These are phyloP conservation scores for Penaeus indicus DNA, from an alignment of 1,140 invertebrate species.

Conservation along the genomic window DNA sequence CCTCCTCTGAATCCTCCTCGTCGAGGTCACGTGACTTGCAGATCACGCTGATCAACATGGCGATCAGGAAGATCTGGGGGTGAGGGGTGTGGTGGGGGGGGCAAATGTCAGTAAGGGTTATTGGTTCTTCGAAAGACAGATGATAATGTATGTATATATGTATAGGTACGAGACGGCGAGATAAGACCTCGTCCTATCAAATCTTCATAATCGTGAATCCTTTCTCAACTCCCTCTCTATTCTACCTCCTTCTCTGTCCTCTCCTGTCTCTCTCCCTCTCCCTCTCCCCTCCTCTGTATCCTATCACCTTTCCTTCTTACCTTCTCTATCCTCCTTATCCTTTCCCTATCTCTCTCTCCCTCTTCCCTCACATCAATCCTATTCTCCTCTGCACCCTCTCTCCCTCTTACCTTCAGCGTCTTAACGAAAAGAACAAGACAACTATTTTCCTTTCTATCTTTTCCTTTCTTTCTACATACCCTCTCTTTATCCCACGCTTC, in stretches of 20 bases:
- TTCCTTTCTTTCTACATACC: neutral
- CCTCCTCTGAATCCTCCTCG: conserved; percentile 72
- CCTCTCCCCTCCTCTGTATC: neutral
- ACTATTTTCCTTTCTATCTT: too few relatives aligned
- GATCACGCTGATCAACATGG: conserved; percentile 72
- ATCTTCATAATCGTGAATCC: too few relatives aligned
- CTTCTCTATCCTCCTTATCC: too few relatives aligned
- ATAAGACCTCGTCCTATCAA: too few relatives aligned
- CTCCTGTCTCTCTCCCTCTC: conserved; percentile 7
- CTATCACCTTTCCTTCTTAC: too few relatives aligned
- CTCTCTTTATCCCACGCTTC: neutral
- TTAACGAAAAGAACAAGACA: too few relatives aligned
- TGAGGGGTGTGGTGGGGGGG: neutral
- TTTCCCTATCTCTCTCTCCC: too few relatives aligned
- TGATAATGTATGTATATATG: neutral
- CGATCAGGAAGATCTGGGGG: conserved; percentile 72
- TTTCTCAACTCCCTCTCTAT: too few relatives aligned
- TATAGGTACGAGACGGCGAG: neutral
- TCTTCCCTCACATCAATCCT: too few relatives aligned
- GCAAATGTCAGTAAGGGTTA: neutral
- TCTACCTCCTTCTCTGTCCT: neutral
- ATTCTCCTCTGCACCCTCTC: too few relatives aligned
- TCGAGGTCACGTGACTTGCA: conserved; percentile 72
- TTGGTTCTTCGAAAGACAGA: neutral
- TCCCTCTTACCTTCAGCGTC: too few relatives aligned